Percentiles rank a stretch among this genome's conserved stretches.
These are phyloP conservation scores for Scolanthus callimorphus DNA, from an alignment of 92 coral and sea anemone genomes.

Conservation along the genomic window DNA sequence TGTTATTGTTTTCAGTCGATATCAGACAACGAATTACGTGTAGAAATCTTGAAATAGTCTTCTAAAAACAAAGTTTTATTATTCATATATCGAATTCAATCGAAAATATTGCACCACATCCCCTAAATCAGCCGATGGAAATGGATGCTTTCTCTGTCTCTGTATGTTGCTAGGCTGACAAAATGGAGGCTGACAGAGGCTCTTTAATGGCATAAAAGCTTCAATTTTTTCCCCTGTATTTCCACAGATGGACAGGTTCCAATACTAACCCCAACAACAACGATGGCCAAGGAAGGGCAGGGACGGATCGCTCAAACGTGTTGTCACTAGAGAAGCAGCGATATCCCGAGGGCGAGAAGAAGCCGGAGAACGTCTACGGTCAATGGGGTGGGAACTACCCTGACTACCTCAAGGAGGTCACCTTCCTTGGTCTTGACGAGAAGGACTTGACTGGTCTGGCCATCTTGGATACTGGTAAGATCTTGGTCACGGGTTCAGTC, in stretches of 20 bases:
- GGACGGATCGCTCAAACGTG: constrained; percentile 90
- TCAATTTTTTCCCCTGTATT: too few relatives aligned
- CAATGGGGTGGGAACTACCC: constrained; percentile 87
- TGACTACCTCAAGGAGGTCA: constrained; percentile 62
- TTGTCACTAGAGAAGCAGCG: constrained; percentile 47
- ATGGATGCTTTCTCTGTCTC: too few relatives aligned
- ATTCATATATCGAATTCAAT: too few relatives aligned
- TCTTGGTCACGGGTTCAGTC: neutral
- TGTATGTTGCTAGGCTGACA: too few relatives aligned
- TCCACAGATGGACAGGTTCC: constrained; percentile 98
- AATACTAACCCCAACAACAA: constrained; percentile 97
- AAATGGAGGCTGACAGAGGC: too few relatives aligned
- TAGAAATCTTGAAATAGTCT: too few relatives aligned
- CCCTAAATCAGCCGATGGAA: too few relatives aligned
- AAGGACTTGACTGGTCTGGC: constrained; percentile 61
- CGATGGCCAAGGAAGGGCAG: constrained; percentile 97
- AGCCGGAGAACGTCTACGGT: constrained; percentile 37
- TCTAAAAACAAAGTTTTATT: too few relatives aligned
- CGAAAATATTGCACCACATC: too few relatives aligned
- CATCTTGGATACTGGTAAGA: constrained; percentile 72
- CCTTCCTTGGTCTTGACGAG: constrained; percentile 72
- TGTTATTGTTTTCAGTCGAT: too few relatives aligned
- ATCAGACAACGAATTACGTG: too few relatives aligned
- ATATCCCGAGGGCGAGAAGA: constrained; percentile 54
- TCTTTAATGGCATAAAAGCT: too few relatives aligned